A percentile compares a stretch with the other conserved stretches of the same genome.
Evolutionary conservation across 2,888 invertebrate species (phyloP).

Genomic region (Nomada fucata): DNA sequence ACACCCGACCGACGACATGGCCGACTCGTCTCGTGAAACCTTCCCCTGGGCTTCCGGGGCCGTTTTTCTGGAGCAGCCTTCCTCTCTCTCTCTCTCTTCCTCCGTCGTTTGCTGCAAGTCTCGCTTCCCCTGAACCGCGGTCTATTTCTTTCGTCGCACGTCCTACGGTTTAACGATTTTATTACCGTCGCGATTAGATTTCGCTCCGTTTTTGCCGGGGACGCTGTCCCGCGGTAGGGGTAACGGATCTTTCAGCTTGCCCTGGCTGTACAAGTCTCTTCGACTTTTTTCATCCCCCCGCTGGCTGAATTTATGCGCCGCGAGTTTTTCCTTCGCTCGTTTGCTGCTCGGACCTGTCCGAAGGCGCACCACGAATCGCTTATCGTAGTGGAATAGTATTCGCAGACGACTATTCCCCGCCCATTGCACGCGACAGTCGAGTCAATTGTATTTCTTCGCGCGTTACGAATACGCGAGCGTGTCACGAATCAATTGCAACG

Average conservation of each 20-base stretch:
- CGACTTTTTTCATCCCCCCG: not conserved
- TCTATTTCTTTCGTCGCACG: conserved; percentile 25
- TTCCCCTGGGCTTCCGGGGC: conserved; percentile 28
- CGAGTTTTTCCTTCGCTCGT: not conserved
- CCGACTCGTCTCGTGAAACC: conserved; percentile 56
- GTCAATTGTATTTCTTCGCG: too few species aligned
- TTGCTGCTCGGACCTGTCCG: not conserved
- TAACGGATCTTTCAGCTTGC: not conserved
- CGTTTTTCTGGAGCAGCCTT: conserved; percentile 48
- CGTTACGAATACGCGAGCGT: too few species aligned
- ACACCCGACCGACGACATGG: conserved; percentile 59
- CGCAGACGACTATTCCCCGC: too few species aligned
- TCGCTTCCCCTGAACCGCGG: not conserved
- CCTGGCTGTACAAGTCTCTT: not conserved
- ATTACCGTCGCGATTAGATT: conserved; percentile 39
- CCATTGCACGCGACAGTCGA: too few species aligned
- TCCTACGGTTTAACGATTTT: conserved; percentile 37
- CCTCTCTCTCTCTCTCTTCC: not conserved
- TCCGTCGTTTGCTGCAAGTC: not conserved
- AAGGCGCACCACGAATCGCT: not conserved
- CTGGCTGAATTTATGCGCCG: conserved; percentile 2
- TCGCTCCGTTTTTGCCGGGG: not conserved
- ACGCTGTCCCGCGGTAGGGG: too few species aligned
- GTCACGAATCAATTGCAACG: not conserved
- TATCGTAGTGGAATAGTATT: too few species aligned